phyloP scores from a whole-genome alignment of 2,113 vertebrate species.

The Rhea pennata region DNA sequence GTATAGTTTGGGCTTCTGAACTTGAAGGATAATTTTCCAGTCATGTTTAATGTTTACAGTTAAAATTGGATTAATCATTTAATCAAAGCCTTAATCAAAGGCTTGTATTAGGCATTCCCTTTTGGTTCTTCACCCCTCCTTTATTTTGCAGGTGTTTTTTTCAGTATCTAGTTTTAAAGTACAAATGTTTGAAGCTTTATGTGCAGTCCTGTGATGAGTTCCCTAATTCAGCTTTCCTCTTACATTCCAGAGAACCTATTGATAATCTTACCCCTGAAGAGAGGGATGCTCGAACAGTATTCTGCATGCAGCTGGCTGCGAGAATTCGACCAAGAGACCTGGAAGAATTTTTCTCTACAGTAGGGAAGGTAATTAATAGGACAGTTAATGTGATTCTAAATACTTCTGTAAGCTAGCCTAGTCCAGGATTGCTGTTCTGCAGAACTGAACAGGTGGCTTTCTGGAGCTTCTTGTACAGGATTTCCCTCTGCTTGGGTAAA shows the following conservation, averaged over 20 bases:
- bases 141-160: not conserved
- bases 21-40: not conserved
- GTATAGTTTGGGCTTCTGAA: not conserved
- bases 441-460: not conserved
- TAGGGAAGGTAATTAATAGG: conserved; percentile 86
- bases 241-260: conserved; percentile 83
- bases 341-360: conserved; percentile 98
- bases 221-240: not conserved
- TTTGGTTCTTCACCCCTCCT: not conserved
- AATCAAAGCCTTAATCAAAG: too few species aligned
- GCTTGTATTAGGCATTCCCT: not conserved
- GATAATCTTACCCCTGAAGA: conserved; percentile 96
- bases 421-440: not conserved
- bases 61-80: not conserved
- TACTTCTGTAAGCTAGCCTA: not conserved
- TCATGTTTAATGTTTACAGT: not conserved
- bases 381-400: not conserved
- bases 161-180: not conserved
- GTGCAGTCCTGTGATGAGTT: not conserved
- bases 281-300: conserved; percentile 94
- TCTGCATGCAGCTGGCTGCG: conserved; percentile 98
- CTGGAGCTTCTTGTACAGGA: not conserved
- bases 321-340: conserved; percentile 94
- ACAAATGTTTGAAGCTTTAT: not conserved
- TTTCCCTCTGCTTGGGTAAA: too few species aligned